phyloP scores from a whole-genome alignment of 2,888 invertebrate species.

The Mongoloraphidia duomilia region DNA sequence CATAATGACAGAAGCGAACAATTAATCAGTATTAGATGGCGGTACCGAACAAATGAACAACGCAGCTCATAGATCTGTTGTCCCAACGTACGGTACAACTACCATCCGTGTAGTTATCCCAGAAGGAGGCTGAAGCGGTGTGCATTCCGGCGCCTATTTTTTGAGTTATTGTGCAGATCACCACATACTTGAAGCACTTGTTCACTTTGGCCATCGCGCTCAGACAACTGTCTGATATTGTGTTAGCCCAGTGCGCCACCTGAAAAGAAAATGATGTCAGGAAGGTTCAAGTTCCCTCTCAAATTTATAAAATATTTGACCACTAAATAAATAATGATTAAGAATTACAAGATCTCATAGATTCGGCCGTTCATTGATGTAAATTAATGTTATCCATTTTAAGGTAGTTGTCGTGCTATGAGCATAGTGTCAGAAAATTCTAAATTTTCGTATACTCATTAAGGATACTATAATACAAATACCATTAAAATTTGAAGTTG shows the following conservation, averaged over 20 bases:
- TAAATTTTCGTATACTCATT: no score
- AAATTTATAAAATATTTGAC: no score
- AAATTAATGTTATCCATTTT: no score
- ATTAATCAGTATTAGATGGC: slow-evolving; percentile 29
- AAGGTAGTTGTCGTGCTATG: no score
- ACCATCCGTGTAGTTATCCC: slow-evolving; percentile 70
- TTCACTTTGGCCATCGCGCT: slow-evolving; percentile 56
- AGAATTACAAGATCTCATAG: no score
- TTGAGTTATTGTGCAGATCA: slow-evolving; percentile 71
- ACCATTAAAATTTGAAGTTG: no score
- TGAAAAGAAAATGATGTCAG: background rate
- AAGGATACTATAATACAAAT: no score
- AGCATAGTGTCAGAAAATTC: no score
- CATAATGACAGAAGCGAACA: background rate
- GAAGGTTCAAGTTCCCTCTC: no score
- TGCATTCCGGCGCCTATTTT: slow-evolving; percentile 72
- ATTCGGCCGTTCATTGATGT: no score
- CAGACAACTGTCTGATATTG: slow-evolving; percentile 61
- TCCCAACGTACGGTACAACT: slow-evolving; percentile 77
- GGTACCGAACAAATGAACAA: slow-evolving; percentile 66
- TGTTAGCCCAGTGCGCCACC: slow-evolving; percentile 55
- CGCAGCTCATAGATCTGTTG: slow-evolving; percentile 74
- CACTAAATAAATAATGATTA: no score
- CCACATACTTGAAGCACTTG: slow-evolving; percentile 73
- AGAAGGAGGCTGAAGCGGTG: slow-evolving; percentile 69